Conservation (phyloP, 2,888 invertebrate species). For the Tetanocera ferruginea region DNA sequence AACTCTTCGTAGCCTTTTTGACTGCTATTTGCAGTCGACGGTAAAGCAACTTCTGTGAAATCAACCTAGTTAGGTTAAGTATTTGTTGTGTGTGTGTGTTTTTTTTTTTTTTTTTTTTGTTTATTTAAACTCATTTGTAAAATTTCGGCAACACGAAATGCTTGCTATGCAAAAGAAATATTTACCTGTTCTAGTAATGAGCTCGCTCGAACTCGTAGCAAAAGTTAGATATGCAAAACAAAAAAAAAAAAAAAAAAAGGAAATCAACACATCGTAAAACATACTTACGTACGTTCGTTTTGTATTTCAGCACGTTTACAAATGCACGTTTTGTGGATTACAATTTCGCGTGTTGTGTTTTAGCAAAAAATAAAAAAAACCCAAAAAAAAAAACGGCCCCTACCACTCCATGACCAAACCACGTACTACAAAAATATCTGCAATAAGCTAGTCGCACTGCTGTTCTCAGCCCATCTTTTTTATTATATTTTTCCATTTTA, state of each 20-base stretch:
- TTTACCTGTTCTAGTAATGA: background rate
- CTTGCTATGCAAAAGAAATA: background rate
- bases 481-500: background rate
- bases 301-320: conserved; percentile 26
- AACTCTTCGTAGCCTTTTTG: background rate
- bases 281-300: no score
- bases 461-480: background rate
- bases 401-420: background rate
- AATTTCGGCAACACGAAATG: conserved; percentile 51
- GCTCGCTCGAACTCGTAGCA: no score
- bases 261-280: no score
- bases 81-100: no score
- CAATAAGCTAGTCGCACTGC: background rate
- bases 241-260: background rate
- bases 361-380: conserved; percentile 35
- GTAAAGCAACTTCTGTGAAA: background rate
- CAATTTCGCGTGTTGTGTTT: conserved; percentile 56
- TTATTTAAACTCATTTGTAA: conserved; percentile 59
- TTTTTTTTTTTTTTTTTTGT: background rate
- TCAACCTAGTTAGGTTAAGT: background rate
- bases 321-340: conserved; percentile 53
- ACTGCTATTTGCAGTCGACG: background rate
- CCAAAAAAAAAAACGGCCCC: no score
- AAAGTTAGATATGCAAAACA: conserved; percentile 37
- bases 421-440: background rate